A percentile compares a stretch with the other conserved stretches of the same genome.
Evolutionary conservation across 2,797 vertebrate species (phyloP).

Genomic region (Rallus crepitans): DNA sequence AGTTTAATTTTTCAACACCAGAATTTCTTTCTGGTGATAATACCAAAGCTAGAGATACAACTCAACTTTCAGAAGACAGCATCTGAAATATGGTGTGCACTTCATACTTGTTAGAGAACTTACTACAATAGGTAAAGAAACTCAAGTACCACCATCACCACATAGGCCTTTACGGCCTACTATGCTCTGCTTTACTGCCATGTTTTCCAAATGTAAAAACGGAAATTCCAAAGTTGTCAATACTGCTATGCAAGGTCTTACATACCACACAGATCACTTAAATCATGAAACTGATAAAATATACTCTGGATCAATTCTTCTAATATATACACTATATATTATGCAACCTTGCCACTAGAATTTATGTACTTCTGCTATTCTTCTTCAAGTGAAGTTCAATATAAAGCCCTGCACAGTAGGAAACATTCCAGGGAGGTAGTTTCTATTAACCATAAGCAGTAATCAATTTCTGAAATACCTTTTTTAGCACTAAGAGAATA

Average conservation of each 20-base stretch:
- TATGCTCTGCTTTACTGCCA: not conserved
- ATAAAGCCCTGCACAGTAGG: constrained; percentile 30
- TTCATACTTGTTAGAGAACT: not conserved
- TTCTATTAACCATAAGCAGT: constrained; percentile 55
- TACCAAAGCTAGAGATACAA: not conserved
- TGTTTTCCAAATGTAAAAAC: not conserved
- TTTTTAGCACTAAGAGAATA: constrained; percentile 66
- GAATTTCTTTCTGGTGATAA: not conserved
- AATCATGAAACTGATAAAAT: not conserved
- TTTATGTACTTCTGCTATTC: not conserved
- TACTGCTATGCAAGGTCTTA: not conserved
- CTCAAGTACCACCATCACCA: not conserved
- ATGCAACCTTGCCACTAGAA: not conserved
- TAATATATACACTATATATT: not conserved
- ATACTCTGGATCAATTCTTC: not conserved
- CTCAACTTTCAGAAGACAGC: not conserved
- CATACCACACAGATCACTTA: not conserved
- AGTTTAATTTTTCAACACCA: not conserved
- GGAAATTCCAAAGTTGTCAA: not conserved
- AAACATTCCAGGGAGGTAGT: constrained; percentile 50
- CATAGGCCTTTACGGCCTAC: not conserved
- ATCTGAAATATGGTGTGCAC: not conserved
- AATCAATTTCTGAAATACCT: constrained; percentile 74
- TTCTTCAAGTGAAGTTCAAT: constrained; percentile 1
- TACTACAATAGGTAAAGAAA: not conserved